phyloP scores from a whole-genome alignment of 2,113 vertebrate genomes.

The Prochilodus magdalenae region DNA sequence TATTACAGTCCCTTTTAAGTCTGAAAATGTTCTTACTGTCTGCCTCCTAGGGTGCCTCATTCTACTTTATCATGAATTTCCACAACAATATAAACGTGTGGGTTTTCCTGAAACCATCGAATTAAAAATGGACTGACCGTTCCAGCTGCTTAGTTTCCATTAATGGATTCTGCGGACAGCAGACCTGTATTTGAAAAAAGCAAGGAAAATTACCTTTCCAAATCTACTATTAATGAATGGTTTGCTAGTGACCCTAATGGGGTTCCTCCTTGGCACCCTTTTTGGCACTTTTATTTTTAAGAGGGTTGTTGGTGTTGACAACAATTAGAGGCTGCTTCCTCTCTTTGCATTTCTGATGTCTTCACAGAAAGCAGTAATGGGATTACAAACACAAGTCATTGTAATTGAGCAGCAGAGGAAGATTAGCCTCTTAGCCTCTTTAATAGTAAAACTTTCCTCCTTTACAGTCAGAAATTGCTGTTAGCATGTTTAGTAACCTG shows the following conservation, averaged over 20 bases:
- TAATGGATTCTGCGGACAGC: too few relatives aligned
- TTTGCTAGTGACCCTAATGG: too few relatives aligned
- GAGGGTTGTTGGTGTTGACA: not conserved
- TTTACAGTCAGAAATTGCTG: not conserved
- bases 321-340: not conserved
- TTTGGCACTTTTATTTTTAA: not conserved
- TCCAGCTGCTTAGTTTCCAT: too few relatives aligned
- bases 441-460: not conserved
- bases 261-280: not conserved
- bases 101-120: too few relatives aligned
- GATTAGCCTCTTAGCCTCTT: not conserved
- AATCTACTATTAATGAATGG: not conserved
- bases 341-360: not conserved
- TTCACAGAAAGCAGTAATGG: slow-evolving; percentile 1
- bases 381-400: not conserved
- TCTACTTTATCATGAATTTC: too few relatives aligned
- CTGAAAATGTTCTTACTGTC: too few relatives aligned
- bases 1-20: too few relatives aligned
- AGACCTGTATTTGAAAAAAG: too few relatives aligned
- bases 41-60: too few relatives aligned
- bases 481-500: not conserved
- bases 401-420: not conserved
- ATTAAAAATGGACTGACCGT: too few relatives aligned
- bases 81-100: too few relatives aligned
- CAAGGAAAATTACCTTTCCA: too few relatives aligned